Conservation (phyloP, 1,140 invertebrate genomes). For the Hestina assimilis region DNA sequence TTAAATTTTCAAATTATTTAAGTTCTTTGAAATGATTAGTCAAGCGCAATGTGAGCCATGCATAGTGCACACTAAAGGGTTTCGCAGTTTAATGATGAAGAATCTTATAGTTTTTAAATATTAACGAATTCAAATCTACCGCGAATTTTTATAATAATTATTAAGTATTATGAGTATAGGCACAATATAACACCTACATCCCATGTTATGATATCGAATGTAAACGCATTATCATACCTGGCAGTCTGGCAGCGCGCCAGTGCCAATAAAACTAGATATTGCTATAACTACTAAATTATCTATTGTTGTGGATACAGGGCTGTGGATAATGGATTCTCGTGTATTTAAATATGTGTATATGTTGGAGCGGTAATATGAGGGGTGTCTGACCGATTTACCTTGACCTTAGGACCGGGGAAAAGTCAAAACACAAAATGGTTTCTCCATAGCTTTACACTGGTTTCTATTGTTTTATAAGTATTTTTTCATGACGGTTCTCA, state of each 20-base stretch:
- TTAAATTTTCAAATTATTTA: too few species aligned
- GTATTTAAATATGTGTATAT: not conserved
- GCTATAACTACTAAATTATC: conserved; percentile 31
- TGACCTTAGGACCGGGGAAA: not conserved
- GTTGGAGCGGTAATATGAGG: not conserved
- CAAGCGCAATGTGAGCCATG: too few species aligned
- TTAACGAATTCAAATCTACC: too few species aligned
- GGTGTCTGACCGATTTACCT: not conserved
- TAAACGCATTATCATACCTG: conserved; percentile 14
- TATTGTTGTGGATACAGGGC: conserved; percentile 25
- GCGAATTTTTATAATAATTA: not conserved
- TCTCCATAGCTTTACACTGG: too few species aligned
- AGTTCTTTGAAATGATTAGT: too few species aligned
- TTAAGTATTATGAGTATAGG: not conserved
- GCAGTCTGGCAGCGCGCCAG: conserved; percentile 9
- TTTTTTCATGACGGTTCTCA: too few species aligned
- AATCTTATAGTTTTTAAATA: too few species aligned
- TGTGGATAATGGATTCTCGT: conserved; percentile 6
- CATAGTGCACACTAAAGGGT: too few species aligned
- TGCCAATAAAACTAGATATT: conserved; percentile 26
- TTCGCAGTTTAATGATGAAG: too few species aligned
- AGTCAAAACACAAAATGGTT: too few species aligned
- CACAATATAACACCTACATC: not conserved
- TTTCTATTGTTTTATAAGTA: too few species aligned
- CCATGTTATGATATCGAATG: not conserved